These are phyloP conservation scores for Melanostigma gelatinosum DNA, from an alignment of 2,113 vertebrate species.

Conservation along the genomic window DNA sequence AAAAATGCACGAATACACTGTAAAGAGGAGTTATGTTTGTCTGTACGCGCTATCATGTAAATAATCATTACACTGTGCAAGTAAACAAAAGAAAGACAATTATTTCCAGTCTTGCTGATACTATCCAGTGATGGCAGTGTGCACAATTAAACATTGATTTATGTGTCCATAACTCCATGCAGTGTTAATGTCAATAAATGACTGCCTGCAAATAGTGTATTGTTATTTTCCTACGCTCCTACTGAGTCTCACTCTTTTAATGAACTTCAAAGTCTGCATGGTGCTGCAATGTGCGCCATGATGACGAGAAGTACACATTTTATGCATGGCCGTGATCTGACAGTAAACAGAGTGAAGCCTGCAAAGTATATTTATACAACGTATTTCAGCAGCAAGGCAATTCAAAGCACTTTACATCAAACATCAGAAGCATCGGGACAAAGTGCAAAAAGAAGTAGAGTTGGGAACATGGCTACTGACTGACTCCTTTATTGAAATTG, in stretches of 20 bases:
- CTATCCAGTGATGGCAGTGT: neutral
- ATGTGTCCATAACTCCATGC: conserved; percentile 13
- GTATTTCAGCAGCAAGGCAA: no score
- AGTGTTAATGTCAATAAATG: conserved; percentile 11
- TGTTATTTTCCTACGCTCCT: neutral
- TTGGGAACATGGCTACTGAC: neutral
- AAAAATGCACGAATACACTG: neutral
- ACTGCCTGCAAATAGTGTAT: neutral
- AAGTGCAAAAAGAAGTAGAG: neutral
- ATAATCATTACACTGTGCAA: neutral
- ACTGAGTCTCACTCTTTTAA: neutral
- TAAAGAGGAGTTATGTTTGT: conserved; percentile 6
- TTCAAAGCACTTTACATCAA: no score
- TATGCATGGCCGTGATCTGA: neutral
- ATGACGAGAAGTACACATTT: neutral
- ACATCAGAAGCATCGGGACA: no score
- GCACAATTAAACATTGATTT: conserved; percentile 36
- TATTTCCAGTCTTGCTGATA: neutral
- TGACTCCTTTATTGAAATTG: conserved; percentile 13
- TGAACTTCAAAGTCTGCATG: neutral
- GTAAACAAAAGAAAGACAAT: neutral
- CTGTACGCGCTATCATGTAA: neutral
- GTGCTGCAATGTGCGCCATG: neutral
- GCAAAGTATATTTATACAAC: no score
- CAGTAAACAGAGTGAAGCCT: neutral